Evolutionary conservation across 2,797 vertebrate species (phyloP).

Genomic region (Cossypha polioptera): DNA sequence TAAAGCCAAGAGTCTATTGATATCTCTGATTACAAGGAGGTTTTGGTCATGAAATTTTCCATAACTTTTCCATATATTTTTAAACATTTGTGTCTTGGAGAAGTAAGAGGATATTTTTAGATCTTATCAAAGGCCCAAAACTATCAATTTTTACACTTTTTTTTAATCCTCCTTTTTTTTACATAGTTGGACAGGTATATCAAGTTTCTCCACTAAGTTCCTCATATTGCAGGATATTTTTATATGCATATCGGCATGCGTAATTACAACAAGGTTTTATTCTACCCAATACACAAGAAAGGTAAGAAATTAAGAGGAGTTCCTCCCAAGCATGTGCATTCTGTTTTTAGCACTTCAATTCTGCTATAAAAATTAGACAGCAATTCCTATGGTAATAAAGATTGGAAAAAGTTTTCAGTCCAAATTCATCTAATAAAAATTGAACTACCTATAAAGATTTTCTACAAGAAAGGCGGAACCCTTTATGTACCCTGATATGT

Average conservation of each 20-base stretch:
- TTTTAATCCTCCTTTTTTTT: background rate
- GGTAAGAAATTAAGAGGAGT: conserved; percentile 6
- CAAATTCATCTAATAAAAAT: conserved; percentile 37
- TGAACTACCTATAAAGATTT: conserved; percentile 56
- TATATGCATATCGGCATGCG: conserved; percentile 7
- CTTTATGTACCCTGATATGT: conserved; percentile 11
- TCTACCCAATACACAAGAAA: conserved; percentile 17
- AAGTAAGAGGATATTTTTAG: background rate
- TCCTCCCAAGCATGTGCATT: background rate
- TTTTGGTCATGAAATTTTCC: background rate
- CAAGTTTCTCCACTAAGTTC: conserved; percentile 34
- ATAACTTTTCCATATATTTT: background rate
- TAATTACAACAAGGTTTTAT: conserved; percentile 37
- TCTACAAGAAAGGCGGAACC: conserved; percentile 23
- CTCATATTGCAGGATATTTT: conserved; percentile 4
- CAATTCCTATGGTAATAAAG: conserved; percentile 18
- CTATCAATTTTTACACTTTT: background rate
- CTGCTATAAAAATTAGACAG: conserved; percentile 37
- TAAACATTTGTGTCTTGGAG: background rate
- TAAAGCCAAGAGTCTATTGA: background rate
- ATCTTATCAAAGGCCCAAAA: background rate
- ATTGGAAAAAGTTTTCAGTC: conserved; percentile 15
- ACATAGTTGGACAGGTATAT: background rate
- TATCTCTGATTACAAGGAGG: background rate
- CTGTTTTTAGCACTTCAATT: background rate